These are phyloP conservation scores for Scleropages formosus DNA, from an alignment of 2,797 vertebrate genomes.

Conservation along the genomic window DNA sequence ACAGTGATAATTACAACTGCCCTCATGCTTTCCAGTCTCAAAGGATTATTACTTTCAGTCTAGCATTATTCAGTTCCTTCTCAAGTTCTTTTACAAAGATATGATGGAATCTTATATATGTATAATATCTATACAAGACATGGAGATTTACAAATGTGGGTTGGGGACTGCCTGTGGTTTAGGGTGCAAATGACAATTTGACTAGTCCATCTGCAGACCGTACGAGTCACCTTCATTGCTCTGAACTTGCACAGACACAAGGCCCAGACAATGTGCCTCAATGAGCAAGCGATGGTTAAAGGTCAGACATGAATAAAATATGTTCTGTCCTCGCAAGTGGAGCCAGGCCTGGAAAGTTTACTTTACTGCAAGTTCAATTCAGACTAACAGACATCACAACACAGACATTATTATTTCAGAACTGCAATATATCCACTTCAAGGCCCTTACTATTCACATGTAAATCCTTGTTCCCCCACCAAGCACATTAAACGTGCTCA, in stretches of 20 bases:
- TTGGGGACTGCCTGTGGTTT: not conserved
- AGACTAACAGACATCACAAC: not conserved
- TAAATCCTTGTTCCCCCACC: not conserved
- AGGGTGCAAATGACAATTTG: too few relatives aligned
- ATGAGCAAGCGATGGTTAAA: not conserved
- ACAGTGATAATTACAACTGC: not conserved
- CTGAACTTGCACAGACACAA: not conserved
- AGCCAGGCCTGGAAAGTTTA: not conserved
- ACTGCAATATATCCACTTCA: not conserved
- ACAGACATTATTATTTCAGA: not conserved
- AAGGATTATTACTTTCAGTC: not conserved
- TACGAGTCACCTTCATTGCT: not conserved
- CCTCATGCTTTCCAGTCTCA: not conserved
- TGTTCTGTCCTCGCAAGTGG: not conserved
- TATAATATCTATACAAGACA: too few relatives aligned
- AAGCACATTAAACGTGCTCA: not conserved
- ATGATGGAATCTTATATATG: not conserved
- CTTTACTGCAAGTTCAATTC: not conserved
- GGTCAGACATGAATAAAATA: conserved; percentile 29
- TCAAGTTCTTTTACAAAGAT: too few relatives aligned
- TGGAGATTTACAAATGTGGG: not conserved
- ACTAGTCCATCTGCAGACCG: not conserved
- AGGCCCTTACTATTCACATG: not conserved
- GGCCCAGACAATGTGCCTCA: not conserved
- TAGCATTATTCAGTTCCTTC: too few relatives aligned